Evolutionary conservation across 2,797 vertebrate genomes (phyloP).

Genomic region (Peromyscus melanophrys): DNA sequence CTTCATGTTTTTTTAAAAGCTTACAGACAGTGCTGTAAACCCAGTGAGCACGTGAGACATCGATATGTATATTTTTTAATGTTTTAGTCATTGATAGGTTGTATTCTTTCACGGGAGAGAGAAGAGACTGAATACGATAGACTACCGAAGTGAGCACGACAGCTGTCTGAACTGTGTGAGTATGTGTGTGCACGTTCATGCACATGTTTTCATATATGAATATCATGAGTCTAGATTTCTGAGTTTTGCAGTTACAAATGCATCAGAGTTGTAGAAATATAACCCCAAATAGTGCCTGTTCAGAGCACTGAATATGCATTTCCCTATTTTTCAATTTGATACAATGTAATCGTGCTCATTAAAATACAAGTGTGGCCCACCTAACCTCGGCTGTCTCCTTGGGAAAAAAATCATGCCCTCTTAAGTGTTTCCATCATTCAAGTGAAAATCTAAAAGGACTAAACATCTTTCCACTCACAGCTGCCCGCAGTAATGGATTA

Average conservation of each 20-base stretch:
- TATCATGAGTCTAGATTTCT: not conserved
- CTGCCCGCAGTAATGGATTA: conserved; percentile 79
- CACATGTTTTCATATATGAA: not conserved
- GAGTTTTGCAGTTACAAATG: not conserved
- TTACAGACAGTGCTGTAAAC: conserved; percentile 14
- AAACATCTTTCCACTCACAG: conserved; percentile 81
- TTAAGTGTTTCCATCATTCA: conserved; percentile 71
- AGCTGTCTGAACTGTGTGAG: not conserved
- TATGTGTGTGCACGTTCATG: accelerated
- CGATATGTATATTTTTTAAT: not conserved
- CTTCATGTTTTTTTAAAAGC: not conserved
- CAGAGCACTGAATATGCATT: not conserved
- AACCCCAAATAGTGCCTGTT: not conserved
- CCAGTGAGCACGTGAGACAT: not conserved
- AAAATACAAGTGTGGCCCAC: conserved; percentile 32
- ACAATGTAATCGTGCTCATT: conserved; percentile 17
- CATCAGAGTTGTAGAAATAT: not conserved
- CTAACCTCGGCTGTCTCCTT: conserved; percentile 63
- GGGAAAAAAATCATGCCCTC: conserved; percentile 66
- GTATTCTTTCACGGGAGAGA: not conserved
- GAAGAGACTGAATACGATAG: not conserved
- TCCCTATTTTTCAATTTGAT: conserved; percentile 50
- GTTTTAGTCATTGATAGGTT: not conserved
- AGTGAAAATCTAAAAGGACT: conserved; percentile 72
- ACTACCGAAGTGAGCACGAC: not conserved